Evolutionary conservation across 2,797 vertebrate species (phyloP), one percentile per base, ranked within the genome.

Genomic region (Melanotaenia pygmaea): DNA sequence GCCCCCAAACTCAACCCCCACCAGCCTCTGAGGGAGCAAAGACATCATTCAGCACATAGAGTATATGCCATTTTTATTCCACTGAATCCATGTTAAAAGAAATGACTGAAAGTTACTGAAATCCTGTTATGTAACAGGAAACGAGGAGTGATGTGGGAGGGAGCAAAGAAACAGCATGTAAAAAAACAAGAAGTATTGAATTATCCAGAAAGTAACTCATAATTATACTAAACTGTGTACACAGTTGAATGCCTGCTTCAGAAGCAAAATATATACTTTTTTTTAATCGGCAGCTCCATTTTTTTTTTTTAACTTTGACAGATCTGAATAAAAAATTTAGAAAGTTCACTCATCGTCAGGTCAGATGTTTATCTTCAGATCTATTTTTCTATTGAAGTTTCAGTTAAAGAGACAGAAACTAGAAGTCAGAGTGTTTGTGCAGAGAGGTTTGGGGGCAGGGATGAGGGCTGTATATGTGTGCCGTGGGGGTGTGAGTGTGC

Each of bases 61-160:
- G 32, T 32, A 32, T 32, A 43, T 54, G 20, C 28, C 32, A 26
- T 0, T 30, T 71, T 56, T 14, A 32, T 77, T 64, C 51, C 10
- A 62, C 3, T 37, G 16, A 70, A 74, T 69, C 53, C 5, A 38
- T 45, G 43, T 34, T 64, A 1, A 71, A 40, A 75, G 34, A 32
- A 56, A 28, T 56, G 5, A 70, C 24, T 58, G 43, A 56, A 60
- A 79, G 59, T 73, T 13, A 59, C 59, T 66, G 59, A 51, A 76
- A 80, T 83, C 70, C 81, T 75, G 56, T 91, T 91, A 87, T 79
- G 62, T 86, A 91, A 92, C 68, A 45, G 68, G 43, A 68, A 59
- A 72, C 51, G 67, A 68, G 64, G 64, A 86, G 72, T 13, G 24
- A 73, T 83, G 92, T 93, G 79, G 90, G 90, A 86, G 90, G 86